Conservation (phyloP, 2,888 invertebrate species). For the Cloeon dipterum region DNA sequence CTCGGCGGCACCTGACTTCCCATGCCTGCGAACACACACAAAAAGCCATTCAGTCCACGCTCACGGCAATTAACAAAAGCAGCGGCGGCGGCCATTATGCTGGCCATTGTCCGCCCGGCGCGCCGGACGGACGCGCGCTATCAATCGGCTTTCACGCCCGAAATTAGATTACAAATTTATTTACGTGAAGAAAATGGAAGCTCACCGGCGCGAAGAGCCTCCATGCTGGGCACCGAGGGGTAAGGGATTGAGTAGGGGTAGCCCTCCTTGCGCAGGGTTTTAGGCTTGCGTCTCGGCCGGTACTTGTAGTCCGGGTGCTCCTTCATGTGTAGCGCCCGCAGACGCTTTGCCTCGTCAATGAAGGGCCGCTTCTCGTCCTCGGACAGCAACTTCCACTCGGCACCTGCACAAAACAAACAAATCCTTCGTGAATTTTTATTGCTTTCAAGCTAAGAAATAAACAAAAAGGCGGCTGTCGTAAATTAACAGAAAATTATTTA, state of each 20-base stretch:
- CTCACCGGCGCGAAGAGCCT: constrained; percentile 67
- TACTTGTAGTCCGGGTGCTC: constrained; percentile 84
- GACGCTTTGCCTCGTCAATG: constrained; percentile 82
- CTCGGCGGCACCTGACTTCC: background rate
- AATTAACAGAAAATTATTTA: too few species aligned
- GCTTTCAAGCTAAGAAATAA: too few species aligned
- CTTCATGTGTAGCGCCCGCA: constrained; percentile 72
- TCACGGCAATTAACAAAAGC: too few species aligned
- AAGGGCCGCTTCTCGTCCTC: constrained; percentile 80
- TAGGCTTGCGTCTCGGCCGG: constrained; percentile 63
- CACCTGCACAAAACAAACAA: constrained; percentile 28
- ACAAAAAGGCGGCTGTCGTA: too few species aligned
- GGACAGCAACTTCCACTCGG: constrained; percentile 76
- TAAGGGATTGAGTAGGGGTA: constrained; percentile 85
- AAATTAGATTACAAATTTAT: too few species aligned
- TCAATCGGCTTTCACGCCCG: too few species aligned
- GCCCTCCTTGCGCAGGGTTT: constrained; percentile 66
- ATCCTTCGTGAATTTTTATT: too few species aligned
- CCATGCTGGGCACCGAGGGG: constrained; percentile 67
- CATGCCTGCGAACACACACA: background rate
- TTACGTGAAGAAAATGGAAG: background rate
- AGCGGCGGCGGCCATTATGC: too few species aligned
- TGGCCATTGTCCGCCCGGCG: too few species aligned
- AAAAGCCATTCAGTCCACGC: background rate
- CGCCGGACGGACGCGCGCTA: too few species aligned